Evolutionary conservation across 92 coral and sea anemone species (phyloP).

Genomic region (Epizoanthus stellaris): DNA sequence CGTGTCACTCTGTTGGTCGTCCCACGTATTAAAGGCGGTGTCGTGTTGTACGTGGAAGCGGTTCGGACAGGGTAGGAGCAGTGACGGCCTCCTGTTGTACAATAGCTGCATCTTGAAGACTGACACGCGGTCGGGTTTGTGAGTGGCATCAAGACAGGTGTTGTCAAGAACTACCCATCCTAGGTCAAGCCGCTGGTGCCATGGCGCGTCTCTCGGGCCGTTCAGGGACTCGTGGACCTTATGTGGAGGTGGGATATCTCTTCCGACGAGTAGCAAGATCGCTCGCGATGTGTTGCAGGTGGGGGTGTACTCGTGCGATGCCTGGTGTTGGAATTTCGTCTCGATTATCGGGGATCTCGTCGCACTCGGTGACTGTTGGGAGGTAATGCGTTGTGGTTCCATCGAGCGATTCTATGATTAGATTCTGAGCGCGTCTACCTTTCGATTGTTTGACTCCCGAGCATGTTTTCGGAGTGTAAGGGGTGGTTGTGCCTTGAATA

Average conservation of each 20-base stretch:
- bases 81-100: too few species aligned
- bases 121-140: too few species aligned
- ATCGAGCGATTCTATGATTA: constrained; percentile 54
- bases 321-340: constrained; percentile 38
- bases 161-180: constrained; percentile 67
- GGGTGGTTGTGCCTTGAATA: constrained; percentile 37
- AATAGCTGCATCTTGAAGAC: too few species aligned
- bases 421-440: constrained; percentile 59
- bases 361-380: constrained; percentile 35
- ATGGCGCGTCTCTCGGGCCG: too few species aligned
- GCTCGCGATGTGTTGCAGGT: constrained; percentile 31
- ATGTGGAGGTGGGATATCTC: constrained; percentile 61
- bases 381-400: not conserved
- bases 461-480: constrained; percentile 67
- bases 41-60: too few species aligned
- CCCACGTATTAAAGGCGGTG: too few species aligned
- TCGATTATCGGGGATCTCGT: constrained; percentile 30
- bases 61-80: too few species aligned
- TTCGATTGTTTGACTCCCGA: constrained; percentile 25
- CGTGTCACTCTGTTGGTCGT: too few species aligned
- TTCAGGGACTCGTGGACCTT: constrained; percentile 58
- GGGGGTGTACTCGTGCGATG: constrained; percentile 56
- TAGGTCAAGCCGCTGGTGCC: constrained; percentile 61
- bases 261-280: constrained; percentile 57
- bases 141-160: constrained; percentile 11